A percentile compares a stretch with the other conserved stretches of the same genome.
Conservation (phyloP, 2,888 invertebrate species). For the Morpho helenor region DNA sequence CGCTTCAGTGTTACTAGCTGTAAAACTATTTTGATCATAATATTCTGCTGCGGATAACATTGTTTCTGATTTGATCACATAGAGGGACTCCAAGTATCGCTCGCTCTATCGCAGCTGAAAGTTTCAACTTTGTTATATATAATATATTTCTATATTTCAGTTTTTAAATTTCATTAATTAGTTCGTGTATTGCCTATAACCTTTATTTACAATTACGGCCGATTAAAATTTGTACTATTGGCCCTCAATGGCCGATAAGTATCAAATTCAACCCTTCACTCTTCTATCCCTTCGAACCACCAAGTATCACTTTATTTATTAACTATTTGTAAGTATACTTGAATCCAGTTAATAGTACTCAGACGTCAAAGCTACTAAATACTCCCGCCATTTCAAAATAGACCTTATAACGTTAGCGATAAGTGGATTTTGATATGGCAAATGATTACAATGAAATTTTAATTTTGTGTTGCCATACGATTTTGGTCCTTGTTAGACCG, state of each 20-base stretch:
- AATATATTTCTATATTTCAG: constrained; percentile 1
- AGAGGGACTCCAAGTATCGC: too few species aligned
- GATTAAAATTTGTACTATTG: too few species aligned
- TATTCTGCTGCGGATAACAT: too few species aligned
- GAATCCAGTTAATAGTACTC: constrained; percentile 9
- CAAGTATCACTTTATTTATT: constrained; percentile 25
- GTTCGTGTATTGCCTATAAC: too few species aligned
- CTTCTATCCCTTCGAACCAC: constrained; percentile 1
- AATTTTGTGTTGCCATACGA: background rate
- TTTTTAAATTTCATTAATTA: background rate
- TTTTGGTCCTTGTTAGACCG: too few species aligned
- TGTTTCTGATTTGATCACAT: too few species aligned
- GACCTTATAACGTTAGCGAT: background rate
- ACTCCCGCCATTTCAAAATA: background rate
- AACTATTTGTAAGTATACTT: constrained; percentile 19
- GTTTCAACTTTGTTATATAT: background rate
- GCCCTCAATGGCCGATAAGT: too few species aligned
- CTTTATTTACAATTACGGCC: too few species aligned
- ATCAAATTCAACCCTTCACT: background rate
- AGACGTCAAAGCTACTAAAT: constrained; percentile 8
- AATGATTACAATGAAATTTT: background rate
- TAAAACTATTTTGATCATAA: too few species aligned
- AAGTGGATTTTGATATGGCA: background rate
- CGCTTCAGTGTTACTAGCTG: too few species aligned
- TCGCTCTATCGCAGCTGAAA: too few species aligned